Base-by-base conservation (phyloP, 1,140 invertebrate species). In the Dinoponera quadriceps region DNA sequence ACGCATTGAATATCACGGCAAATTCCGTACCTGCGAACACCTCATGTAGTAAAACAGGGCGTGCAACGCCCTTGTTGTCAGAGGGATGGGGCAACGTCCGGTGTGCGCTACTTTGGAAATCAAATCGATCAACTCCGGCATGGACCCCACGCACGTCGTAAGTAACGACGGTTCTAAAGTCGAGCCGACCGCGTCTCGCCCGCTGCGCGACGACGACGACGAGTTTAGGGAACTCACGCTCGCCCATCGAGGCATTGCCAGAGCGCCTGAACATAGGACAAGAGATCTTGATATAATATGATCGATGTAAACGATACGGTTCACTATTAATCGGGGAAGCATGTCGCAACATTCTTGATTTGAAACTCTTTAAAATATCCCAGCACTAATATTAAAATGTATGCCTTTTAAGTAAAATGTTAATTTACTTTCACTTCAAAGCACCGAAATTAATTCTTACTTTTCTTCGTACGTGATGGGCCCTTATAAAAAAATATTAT, bases 1-100 rank as follows among this genome's bases (percentile, higher is more conserved):
- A 51, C 49, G 68, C 29, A 66, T 82, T 68, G 33, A 55, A 25
- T 81, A 11, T 51, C 25, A 38, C 85, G 11, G 11, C 62, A 73
- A 74, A 60, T 84, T 0, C 25, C 83, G 95, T 86, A 95, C 95
- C 95, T 98, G 98, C 0, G 97, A 98, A 93, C 98, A 98, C 51
- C 97, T 95, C 97, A 98, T 98, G 89, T 98, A 98, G 93, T 98
- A 98, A 92, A 98, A 98, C 0, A 98, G 94, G 0, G 97, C 96
- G 66, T 97, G 96, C 4, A 98, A 93, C 0, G 97, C 97, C 75
- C 96, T 96, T 20, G 95, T 94, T 18, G 96, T 96, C 74, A 97
- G 95, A 1, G 93, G 94, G 83, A 95, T 66, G 11, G 93, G 87
- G 68, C 92, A 92, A 69, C 92, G 87, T 54, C 92, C 92, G 55